These are phyloP conservation scores for Brachymystax lenok DNA, from an alignment of 2,797 vertebrate species.

Conservation along the genomic window DNA sequence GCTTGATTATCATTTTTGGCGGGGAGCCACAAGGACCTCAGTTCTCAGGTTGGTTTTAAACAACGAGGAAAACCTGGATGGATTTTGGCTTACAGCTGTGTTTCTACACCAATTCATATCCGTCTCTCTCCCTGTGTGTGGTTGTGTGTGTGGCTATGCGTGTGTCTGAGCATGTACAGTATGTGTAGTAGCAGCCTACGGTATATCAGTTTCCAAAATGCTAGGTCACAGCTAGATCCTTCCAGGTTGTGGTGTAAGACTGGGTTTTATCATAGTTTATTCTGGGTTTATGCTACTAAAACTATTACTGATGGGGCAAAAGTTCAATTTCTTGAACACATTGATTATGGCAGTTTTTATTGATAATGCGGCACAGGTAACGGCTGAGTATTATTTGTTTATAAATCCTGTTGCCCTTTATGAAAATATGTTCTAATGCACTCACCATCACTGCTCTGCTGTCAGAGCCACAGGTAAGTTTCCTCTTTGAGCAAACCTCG, in stretches of 20 bases:
- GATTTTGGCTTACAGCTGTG: conserved; percentile 67
- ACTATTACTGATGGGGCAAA: neutral
- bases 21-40: conserved; percentile 61
- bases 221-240: neutral
- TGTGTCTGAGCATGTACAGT: conserved; percentile 31
- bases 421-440: conserved; percentile 12
- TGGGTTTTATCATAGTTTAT: neutral
- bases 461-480: conserved; percentile 22
- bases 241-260: neutral
- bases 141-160: conserved; percentile 38
- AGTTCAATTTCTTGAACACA: conserved; percentile 19
- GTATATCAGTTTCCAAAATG: conserved; percentile 27
- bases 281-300: neutral
- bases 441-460: conserved; percentile 6
- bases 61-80: conserved; percentile 57
- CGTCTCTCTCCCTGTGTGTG: conserved; percentile 50
- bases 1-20: conserved; percentile 74
- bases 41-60: conserved; percentile 67
- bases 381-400: conserved; percentile 14
- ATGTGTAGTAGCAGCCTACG: conserved; percentile 16
- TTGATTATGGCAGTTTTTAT: conserved; percentile 21
- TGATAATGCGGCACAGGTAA: conserved; percentile 16
- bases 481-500: conserved; percentile 14
- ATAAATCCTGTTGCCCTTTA: conserved; percentile 16
- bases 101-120: conserved; percentile 59